Percentiles rank a stretch among this genome's conserved stretches.
phyloP scores from a whole-genome alignment of 2,888 invertebrate genomes.

The Phortica magna region DNA sequence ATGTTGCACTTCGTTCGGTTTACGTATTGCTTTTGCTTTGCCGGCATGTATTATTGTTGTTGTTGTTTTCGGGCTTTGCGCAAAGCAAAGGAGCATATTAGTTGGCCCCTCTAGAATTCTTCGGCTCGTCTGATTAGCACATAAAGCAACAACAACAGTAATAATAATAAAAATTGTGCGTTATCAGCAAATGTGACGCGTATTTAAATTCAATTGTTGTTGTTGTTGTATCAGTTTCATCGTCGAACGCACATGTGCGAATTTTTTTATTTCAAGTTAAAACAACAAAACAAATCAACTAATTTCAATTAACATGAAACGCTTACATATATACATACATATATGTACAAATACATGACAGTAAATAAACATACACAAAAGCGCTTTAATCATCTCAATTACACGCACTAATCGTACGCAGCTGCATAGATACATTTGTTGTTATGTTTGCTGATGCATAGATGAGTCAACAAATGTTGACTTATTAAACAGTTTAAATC shows the following conservation, averaged over 20 bases:
- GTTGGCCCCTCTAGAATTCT: too few species aligned
- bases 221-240: background rate
- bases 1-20: constrained; percentile 2
- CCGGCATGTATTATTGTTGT: background rate
- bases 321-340: background rate
- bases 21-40: constrained; percentile 16
- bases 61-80: background rate
- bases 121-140: too few species aligned
- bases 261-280: background rate
- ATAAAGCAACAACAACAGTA: too few species aligned
- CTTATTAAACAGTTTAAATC: too few species aligned
- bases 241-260: background rate
- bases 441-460: too few species aligned
- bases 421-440: too few species aligned
- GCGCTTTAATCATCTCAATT: too few species aligned
- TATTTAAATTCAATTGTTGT: background rate
- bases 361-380: too few species aligned
- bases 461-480: too few species aligned
- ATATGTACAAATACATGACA: background rate
- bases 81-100: too few species aligned
- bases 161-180: background rate
- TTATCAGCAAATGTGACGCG: background rate
- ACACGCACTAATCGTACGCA: background rate
- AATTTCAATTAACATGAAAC: background rate
- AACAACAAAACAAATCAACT: background rate